Evolutionary conservation across 1,140 invertebrate genomes (phyloP).

Genomic region (Mamestra configurata): DNA sequence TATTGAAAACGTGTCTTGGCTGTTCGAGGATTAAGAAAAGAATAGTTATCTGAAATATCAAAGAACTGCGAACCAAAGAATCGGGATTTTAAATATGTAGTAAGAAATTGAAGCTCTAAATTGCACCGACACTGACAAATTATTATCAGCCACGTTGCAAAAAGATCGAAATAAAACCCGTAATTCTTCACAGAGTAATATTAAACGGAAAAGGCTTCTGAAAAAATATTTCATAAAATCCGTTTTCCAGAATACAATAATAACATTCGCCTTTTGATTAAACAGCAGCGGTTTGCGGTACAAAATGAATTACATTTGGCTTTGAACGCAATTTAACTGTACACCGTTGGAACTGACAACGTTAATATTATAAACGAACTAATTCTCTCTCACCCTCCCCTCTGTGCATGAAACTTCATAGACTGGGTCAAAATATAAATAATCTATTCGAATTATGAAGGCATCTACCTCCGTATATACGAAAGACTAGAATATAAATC

Average conservation of each 20-base stretch:
- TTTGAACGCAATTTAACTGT: background rate
- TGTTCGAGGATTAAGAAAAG: too few species aligned
- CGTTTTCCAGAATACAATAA: slow-evolving; percentile 4
- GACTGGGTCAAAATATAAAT: background rate
- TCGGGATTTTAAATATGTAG: too few species aligned
- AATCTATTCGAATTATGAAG: background rate
- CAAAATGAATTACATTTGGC: background rate
- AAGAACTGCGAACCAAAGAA: too few species aligned
- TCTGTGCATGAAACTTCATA: background rate
- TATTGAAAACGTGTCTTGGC: too few species aligned
- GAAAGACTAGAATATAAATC: background rate
- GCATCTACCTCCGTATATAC: background rate
- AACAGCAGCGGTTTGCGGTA: slow-evolving; percentile 5
- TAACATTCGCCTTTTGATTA: background rate
- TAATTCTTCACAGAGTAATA: background rate
- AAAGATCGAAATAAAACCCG: too few species aligned
- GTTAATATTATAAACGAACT: slow-evolving; percentile 1
- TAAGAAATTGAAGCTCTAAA: too few species aligned
- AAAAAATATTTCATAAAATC: background rate
- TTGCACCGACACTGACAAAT: too few species aligned
- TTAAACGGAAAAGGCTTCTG: background rate
- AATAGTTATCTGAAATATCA: too few species aligned
- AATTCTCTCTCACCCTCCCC: background rate
- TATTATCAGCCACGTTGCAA: too few species aligned
- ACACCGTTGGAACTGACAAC: background rate